Base-by-base conservation (phyloP, 1,140 invertebrate species). In the Macrotrachela quadricornifera region DNA sequence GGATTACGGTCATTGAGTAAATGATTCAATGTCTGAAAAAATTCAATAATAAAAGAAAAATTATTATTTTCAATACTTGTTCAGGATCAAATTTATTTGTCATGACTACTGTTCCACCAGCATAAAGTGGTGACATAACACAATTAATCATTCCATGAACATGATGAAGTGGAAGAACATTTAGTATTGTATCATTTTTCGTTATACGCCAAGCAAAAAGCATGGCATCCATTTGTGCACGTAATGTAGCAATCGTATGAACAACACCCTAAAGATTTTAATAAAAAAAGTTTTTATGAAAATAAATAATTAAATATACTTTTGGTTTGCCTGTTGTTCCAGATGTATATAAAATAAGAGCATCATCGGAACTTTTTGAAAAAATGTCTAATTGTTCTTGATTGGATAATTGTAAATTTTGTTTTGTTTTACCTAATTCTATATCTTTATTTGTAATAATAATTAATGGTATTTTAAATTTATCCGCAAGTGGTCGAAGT, bases 131-230 rank as follows among this genome's bases (percentile, higher is more conserved):
- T 45, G 80, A 80, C 36, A 84, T 66, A 1, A 90, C 68, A 0
- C 79, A 82, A 66, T 87, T 86, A 9, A 88, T 73, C 52, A 86
- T 78, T 0, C 84, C 83, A 64, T 90, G 85, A 52, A 85, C 77
- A 63, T 88, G 85, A 71, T 88, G 80, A 15, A 91, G 69, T 0
- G 86, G 85, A 13, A 90, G 63, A 1, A 80, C 76, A 61, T 88
- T 83, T 0, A 90, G 68, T 55, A 87, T 75, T 4, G 77, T 75
- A 62, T 90, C 86, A 15, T 72, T 71, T 13, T 67, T 59, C 10
- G 67, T 71, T 71, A 80, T 78, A 50, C 74, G 76, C 84, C 85
- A 90, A 1, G 79, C 78, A 17, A 70, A 61, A 18, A 80, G 69
- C 57, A 86, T 67, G 10, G 75, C 73, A 12, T 74, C 65, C 45